These are phyloP conservation scores for Chironomus riparius DNA, from an alignment of 2,888 invertebrate genomes.

Conservation along the genomic window DNA sequence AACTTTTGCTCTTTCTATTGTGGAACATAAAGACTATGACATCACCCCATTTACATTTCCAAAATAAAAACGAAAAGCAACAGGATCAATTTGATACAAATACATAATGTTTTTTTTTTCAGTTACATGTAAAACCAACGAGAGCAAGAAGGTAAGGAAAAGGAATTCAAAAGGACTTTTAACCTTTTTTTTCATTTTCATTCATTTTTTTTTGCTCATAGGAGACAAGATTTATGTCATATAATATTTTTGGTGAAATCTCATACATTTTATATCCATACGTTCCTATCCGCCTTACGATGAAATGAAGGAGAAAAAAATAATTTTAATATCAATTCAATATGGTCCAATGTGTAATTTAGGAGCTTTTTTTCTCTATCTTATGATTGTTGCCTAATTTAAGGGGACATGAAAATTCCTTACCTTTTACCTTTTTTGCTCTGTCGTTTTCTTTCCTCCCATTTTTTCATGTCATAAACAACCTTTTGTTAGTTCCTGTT, in stretches of 20 bases:
- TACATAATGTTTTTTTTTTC: not conserved
- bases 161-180: not conserved
- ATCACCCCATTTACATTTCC: not conserved
- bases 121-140: too few relatives aligned
- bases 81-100: conserved; percentile 6
- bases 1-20: not conserved
- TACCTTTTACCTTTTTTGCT: too few relatives aligned
- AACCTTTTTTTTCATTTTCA: not conserved
- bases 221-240: conserved; percentile 7
- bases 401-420: not conserved
- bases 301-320: not conserved
- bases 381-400: not conserved
- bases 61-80: not conserved
- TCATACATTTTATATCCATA: not conserved
- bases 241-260: not conserved
- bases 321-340: not conserved
- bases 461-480: not conserved
- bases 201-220: not conserved
- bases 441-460: too few relatives aligned
- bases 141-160: not conserved
- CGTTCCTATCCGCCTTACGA: not conserved
- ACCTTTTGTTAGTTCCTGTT: not conserved
- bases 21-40: not conserved
- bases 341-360: not conserved
- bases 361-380: not conserved